Conservation (phyloP, 1,140 invertebrate genomes). For the Apis florea region DNA sequence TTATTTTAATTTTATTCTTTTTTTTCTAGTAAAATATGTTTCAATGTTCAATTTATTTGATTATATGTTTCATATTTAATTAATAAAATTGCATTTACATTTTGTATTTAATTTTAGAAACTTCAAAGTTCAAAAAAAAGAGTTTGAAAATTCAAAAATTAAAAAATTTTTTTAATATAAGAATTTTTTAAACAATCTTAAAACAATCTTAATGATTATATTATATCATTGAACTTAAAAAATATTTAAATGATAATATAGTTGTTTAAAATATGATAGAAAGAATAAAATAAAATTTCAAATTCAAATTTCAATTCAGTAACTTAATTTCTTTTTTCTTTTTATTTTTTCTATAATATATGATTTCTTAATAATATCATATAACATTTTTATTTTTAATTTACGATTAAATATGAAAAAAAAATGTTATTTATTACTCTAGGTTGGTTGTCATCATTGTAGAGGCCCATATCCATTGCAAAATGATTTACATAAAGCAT, state of each 20-base stretch:
- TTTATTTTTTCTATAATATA: background rate
- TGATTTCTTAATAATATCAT: background rate
- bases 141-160: background rate
- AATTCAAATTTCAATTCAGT: background rate
- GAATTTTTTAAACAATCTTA: background rate
- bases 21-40: background rate
- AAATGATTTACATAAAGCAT: conserved; percentile 68
- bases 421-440: background rate
- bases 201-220: background rate
- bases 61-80: background rate
- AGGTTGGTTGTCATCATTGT: conserved; percentile 79
- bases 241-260: background rate
- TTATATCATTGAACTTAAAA: background rate
- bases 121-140: background rate
- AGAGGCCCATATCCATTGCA: conserved; percentile 72
- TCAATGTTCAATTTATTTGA: conserved; percentile 7
- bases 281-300: background rate
- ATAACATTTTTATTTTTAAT: background rate
- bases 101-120: background rate
- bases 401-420: background rate
- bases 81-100: background rate
- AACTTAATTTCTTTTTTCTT: background rate
- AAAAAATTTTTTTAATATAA: background rate
- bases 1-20: background rate
- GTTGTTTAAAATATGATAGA: background rate